Conservation (phyloP, 2,888 invertebrate species). For the Tachina grossa region DNA sequence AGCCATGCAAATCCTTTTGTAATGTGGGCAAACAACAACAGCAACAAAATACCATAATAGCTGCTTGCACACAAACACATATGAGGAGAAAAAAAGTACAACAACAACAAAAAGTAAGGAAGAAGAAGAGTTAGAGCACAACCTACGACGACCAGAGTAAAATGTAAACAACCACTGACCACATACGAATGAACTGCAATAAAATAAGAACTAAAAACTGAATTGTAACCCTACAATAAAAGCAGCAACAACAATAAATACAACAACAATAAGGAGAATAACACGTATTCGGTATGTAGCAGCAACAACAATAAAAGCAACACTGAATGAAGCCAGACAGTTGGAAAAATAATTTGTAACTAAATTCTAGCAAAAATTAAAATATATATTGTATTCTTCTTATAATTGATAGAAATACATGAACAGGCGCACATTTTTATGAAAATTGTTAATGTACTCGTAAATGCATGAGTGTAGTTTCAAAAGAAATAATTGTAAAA, state of each 20-base stretch:
- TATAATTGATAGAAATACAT: background rate
- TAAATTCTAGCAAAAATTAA: background rate
- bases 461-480: too few relatives aligned
- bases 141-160: slow-evolving; percentile 6
- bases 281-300: slow-evolving; percentile 40
- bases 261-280: slow-evolving; percentile 11
- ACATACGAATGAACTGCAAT: slow-evolving; percentile 64
- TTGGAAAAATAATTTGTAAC: slow-evolving; percentile 48
- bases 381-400: background rate
- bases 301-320: slow-evolving; percentile 40
- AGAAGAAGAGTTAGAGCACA: slow-evolving; percentile 33
- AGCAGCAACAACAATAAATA: slow-evolving; percentile 8
- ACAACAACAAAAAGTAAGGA: slow-evolving; percentile 11
- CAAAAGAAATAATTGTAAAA: too few relatives aligned
- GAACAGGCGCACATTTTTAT: background rate
- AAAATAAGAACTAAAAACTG: slow-evolving; percentile 30
- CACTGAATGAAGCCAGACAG: slow-evolving; percentile 42
- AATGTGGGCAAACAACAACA: slow-evolving; percentile 66
- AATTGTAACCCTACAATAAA: slow-evolving; percentile 47
- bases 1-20: slow-evolving; percentile 74
- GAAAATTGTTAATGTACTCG: too few relatives aligned
- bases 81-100: background rate
- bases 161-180: slow-evolving; percentile 68
- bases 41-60: slow-evolving; percentile 21
- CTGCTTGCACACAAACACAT: background rate